Percentiles rank a stretch among this genome's conserved stretches.
These are phyloP conservation scores for Phortica okadai DNA, from an alignment of 2,888 invertebrate genomes.

Conservation along the genomic window DNA sequence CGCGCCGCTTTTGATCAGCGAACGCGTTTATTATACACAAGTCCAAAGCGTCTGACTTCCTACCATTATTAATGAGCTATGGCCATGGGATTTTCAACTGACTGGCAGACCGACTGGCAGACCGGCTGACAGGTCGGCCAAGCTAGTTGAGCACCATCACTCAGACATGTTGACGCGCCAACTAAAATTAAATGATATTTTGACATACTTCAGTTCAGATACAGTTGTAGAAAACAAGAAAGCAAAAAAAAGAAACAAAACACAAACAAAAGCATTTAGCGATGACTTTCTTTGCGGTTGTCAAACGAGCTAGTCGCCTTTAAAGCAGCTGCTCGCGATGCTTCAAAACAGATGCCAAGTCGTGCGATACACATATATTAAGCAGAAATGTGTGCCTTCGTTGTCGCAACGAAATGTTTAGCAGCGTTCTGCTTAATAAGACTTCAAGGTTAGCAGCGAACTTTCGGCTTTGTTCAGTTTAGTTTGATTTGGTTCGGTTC, in stretches of 20 bases:
- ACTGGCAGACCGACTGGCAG: neutral
- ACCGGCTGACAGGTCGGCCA: neutral
- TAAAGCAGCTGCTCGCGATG: neutral
- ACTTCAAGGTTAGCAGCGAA: constrained; percentile 51
- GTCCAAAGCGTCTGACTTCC: neutral
- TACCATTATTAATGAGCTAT: constrained; percentile 19
- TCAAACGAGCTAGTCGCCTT: neutral
- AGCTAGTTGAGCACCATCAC: neutral
- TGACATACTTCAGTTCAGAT: neutral
- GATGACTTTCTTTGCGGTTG: neutral
- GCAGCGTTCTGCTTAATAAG: constrained; percentile 27
- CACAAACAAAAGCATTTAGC: neutral
- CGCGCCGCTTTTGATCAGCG: constrained; percentile 37
- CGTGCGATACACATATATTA: no score
- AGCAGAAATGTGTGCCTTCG: neutral
- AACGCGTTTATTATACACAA: constrained; percentile 6
- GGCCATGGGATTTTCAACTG: constrained; percentile 19
- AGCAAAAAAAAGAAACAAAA: no score
- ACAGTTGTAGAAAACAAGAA: neutral
- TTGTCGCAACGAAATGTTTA: constrained; percentile 13
- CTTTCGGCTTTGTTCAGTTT: neutral
- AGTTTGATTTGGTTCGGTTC: constrained; percentile 23
- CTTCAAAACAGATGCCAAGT: neutral
- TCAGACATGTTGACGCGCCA: neutral
- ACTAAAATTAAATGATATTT: neutral